Conservation (phyloP, 1,140 invertebrate genomes). For the Dendrolimus punctatus region DNA sequence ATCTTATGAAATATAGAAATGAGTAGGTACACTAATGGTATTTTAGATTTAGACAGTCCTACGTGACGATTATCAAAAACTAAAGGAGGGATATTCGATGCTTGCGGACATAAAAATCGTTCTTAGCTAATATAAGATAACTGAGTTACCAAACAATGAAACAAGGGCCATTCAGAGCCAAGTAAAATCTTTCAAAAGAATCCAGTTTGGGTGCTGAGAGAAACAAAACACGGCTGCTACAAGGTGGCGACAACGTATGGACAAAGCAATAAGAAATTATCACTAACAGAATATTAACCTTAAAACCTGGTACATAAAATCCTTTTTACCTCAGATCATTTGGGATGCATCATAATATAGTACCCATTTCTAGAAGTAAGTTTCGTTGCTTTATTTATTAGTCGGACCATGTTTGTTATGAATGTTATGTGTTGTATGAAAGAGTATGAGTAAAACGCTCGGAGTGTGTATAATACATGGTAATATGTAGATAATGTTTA, state of each 20-base stretch:
- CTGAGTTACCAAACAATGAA: slow-evolving; percentile 28
- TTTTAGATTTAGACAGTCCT: too few species aligned
- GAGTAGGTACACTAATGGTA: too few species aligned
- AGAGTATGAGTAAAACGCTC: too few species aligned
- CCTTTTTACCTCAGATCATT: not conserved
- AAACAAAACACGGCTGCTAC: slow-evolving; percentile 17
- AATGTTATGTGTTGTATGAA: too few species aligned
- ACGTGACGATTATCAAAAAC: too few species aligned
- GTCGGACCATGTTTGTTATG: too few species aligned
- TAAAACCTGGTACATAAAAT: slow-evolving; percentile 3
- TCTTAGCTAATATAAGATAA: slow-evolving; percentile 12
- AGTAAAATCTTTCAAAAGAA: slow-evolving; percentile 32
- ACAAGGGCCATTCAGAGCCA: slow-evolving; percentile 26
- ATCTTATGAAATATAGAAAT: too few species aligned
- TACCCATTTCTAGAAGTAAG: slow-evolving; percentile 16
- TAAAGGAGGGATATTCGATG: not conserved
- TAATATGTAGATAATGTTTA: slow-evolving; percentile 1
- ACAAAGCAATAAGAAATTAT: not conserved
- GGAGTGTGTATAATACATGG: too few species aligned
- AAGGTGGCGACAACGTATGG: slow-evolving; percentile 7
- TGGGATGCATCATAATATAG: slow-evolving; percentile 6
- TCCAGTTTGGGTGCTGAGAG: slow-evolving; percentile 28
- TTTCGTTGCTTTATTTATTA: slow-evolving; percentile 7
- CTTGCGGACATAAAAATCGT: slow-evolving; percentile 4
- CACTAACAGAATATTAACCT: slow-evolving; percentile 4